phyloP scores from a whole-genome alignment of 2,113 vertebrate genomes.

The Vulpes vulpes region DNA sequence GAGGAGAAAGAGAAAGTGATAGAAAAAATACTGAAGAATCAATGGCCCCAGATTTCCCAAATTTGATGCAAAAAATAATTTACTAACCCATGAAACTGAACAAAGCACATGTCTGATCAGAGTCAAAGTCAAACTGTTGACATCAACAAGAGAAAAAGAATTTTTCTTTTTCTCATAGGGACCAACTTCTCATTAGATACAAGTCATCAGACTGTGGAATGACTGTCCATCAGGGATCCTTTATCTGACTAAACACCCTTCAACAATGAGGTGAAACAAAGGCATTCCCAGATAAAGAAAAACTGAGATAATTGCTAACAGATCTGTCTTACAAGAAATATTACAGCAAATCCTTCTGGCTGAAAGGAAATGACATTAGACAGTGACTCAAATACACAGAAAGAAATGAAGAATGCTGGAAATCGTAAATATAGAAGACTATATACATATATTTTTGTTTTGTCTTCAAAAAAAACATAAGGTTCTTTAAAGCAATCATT shows the following conservation, averaged over 20 bases:
- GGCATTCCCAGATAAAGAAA: neutral
- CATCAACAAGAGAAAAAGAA: neutral
- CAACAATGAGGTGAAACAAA: neutral
- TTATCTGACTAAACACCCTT: neutral
- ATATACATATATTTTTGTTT: neutral
- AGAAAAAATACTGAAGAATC: neutral
- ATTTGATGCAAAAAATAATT: neutral
- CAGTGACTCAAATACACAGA: neutral
- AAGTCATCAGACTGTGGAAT: neutral
- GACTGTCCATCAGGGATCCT: neutral
- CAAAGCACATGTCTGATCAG: neutral
- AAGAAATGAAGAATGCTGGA: neutral
- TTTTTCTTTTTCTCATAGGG: neutral
- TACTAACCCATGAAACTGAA: neutral
- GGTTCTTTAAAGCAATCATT: neutral
- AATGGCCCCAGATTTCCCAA: neutral
- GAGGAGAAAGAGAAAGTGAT: neutral
- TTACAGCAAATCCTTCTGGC: neutral
- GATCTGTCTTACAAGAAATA: too few species aligned
- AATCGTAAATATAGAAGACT: neutral
- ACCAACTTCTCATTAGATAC: neutral
- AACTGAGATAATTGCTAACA: neutral
- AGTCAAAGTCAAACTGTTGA: neutral
- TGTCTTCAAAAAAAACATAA: neutral
- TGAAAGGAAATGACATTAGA: neutral